phyloP scores from a whole-genome alignment of 2,113 vertebrate genomes.

The Arvicanthis niloticus region DNA sequence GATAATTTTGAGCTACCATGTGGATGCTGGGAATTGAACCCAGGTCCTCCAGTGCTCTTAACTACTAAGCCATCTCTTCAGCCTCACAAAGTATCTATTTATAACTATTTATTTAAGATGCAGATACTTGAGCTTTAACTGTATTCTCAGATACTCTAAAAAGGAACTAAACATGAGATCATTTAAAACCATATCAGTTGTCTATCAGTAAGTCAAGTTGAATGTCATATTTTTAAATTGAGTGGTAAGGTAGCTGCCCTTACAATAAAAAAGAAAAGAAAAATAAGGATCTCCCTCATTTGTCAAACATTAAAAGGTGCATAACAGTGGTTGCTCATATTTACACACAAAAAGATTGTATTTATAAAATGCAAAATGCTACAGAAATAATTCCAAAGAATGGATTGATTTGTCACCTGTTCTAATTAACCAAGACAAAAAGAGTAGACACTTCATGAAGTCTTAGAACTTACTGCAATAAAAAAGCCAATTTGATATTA shows the following conservation, averaged over 20 bases:
- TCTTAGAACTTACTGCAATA: not conserved
- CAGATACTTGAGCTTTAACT: not conserved
- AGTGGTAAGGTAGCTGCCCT: not conserved
- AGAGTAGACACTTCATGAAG: not conserved
- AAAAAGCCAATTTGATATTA: not conserved
- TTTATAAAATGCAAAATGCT: conserved; percentile 22
- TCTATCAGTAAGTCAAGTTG: not conserved
- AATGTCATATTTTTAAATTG: not conserved
- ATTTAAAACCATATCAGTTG: not conserved
- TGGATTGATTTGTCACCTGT: not conserved
- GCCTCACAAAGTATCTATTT: not conserved
- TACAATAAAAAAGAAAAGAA: not conserved
- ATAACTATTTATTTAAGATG: not conserved
- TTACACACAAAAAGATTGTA: not conserved
- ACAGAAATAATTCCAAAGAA: not conserved
- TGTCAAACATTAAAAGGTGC: not conserved
- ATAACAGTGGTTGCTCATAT: not conserved
- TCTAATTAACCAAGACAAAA: not conserved
- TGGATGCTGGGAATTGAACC: no score
- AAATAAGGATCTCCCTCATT: not conserved
- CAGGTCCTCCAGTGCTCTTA: no score
- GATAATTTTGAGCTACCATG: no score
- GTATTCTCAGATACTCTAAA: not conserved
- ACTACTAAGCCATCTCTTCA: no score
- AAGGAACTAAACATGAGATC: not conserved